These are phyloP conservation scores for Acrossocheilus wenchowensis DNA, from an alignment of 2,797 vertebrate species.

Conservation along the genomic window DNA sequence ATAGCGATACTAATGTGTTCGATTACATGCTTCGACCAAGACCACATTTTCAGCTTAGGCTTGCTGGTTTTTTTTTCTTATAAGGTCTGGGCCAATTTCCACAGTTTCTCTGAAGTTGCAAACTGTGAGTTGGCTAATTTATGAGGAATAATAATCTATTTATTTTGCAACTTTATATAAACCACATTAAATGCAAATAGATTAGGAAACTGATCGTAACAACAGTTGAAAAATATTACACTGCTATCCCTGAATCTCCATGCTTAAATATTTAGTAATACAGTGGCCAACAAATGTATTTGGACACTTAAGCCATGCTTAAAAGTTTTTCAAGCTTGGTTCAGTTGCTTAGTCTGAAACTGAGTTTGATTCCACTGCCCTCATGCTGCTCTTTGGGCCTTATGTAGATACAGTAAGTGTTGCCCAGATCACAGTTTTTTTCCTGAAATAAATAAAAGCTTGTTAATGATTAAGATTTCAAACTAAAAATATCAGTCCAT, in stretches of 20 bases:
- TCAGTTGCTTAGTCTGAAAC: not conserved
- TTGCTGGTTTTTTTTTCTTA: conserved; percentile 21
- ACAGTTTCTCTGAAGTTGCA: conserved; percentile 5
- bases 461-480: not conserved
- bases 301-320: not conserved
- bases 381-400: not conserved
- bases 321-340: not conserved
- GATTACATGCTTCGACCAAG: conserved; percentile 34
- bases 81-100: not conserved
- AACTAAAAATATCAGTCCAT: not conserved
- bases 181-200: conserved; percentile 9
- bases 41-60: conserved; percentile 28
- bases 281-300: not conserved
- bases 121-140: conserved; percentile 1
- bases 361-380: not conserved
- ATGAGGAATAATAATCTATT: conserved; percentile 12
- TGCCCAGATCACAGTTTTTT: not conserved
- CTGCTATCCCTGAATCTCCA: not conserved
- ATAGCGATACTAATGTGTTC: conserved; percentile 44
- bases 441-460: not conserved
- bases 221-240: not conserved
- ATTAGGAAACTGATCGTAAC: not conserved
- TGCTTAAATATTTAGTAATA: not conserved
- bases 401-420: not conserved
- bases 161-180: conserved; percentile 9